Percentiles rank a stretch among this genome's conserved stretches.
phyloP scores from a whole-genome alignment of 2,797 vertebrate genomes.

The Myiothlypis chrysogaster region DNA sequence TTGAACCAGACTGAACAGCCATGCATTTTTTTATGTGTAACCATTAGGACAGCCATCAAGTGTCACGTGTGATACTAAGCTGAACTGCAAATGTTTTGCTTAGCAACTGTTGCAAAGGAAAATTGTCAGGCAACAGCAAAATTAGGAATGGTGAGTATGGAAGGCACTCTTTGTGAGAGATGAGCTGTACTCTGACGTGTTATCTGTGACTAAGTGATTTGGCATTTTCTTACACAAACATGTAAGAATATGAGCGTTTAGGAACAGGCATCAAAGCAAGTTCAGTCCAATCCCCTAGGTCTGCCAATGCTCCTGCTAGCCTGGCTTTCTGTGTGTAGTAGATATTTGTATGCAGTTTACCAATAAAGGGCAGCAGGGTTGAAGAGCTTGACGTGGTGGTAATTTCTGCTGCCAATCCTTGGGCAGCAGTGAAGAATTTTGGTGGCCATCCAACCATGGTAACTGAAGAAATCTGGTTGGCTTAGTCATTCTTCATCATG shows the following conservation, averaged over 20 bases:
- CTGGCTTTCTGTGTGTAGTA: background rate
- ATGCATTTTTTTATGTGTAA: background rate
- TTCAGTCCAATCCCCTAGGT: background rate
- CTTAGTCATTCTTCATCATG: background rate
- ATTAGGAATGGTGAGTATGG: background rate
- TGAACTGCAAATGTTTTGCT: conserved; percentile 53
- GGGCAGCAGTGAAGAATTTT: background rate
- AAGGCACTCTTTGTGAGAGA: background rate
- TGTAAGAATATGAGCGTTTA: background rate
- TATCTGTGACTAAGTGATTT: conserved; percentile 34
- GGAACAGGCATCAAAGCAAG: background rate
- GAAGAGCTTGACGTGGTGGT: fast-evolving
- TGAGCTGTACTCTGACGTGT: conserved; percentile 26
- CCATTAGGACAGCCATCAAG: background rate
- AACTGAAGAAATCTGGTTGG: background rate
- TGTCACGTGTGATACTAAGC: conserved; percentile 18
- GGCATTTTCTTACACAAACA: conserved; percentile 37
- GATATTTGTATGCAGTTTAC: background rate
- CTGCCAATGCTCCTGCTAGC: background rate
- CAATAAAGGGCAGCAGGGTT: background rate
- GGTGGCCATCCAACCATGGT: background rate
- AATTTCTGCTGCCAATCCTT: background rate
- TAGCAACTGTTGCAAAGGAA: conserved; percentile 63
- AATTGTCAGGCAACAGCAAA: conserved; percentile 34
- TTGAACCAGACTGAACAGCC: background rate